phyloP scores from a whole-genome alignment of 1,140 invertebrate genomes.

The Lordiphosa stackelbergi region DNA sequence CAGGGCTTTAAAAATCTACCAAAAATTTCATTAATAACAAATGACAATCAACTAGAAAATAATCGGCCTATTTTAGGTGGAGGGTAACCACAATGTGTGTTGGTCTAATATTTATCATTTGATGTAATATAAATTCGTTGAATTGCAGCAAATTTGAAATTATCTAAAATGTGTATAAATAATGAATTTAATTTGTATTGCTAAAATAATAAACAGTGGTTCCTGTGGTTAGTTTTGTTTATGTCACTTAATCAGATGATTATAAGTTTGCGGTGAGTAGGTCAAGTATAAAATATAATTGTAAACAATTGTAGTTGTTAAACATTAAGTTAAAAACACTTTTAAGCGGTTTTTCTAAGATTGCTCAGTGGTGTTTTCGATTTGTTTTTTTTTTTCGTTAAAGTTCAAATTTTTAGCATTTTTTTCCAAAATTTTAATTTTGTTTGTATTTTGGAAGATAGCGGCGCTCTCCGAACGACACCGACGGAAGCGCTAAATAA shows the following conservation, averaged over 20 bases:
- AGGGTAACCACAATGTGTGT: constrained; percentile 20
- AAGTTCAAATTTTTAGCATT: too few species aligned
- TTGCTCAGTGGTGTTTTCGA: too few species aligned
- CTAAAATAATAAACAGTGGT: constrained; percentile 71
- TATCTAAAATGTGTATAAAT: constrained; percentile 65
- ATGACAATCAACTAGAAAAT: constrained; percentile 12
- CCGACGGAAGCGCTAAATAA: too few species aligned
- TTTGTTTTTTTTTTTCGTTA: too few species aligned
- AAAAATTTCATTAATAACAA: constrained; percentile 16
- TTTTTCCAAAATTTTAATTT: too few species aligned
- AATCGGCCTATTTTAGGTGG: neutral
- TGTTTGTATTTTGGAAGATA: too few species aligned
- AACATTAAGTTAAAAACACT: too few species aligned
- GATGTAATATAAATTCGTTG: constrained; percentile 45
- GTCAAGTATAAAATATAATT: constrained; percentile 10
- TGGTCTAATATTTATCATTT: constrained; percentile 43
- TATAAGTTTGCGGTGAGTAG: constrained; percentile 44
- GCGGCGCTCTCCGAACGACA: too few species aligned
- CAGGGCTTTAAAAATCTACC: constrained; percentile 1
- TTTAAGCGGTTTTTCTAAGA: too few species aligned
- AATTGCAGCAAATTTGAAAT: constrained; percentile 39
- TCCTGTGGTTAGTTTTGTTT: constrained; percentile 52
- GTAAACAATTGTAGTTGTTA: neutral
- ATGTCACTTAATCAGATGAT: constrained; percentile 48
- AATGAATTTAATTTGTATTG: constrained; percentile 65